Base-by-base conservation (phyloP, 2,888 invertebrate species). In the Drosophila ezoana region DNA sequence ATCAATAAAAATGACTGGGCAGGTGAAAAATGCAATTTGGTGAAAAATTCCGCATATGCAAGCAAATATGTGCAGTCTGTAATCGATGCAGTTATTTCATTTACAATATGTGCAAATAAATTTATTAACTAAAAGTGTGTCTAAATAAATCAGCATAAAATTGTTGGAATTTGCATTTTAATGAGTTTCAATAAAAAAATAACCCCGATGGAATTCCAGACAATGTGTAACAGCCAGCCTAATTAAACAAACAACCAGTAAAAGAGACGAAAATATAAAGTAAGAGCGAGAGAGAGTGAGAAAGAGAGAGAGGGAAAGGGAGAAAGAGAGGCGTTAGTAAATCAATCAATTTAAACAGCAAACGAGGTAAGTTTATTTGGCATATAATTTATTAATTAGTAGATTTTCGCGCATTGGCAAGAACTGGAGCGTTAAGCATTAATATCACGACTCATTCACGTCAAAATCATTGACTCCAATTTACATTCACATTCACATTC, bases 341-440 rank as follows among this genome's bases (percentile, higher is more conserved):
- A 76, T 79, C 72, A 79, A 86, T 79, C 81, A 86, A 82, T 82
- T 82, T 60, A 70, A 65, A 65, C 49, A 48, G 51, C 57, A 64
- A 76, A 57, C 73, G 69, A 76, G 82, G 86, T 88, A 86, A 82
- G 76, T 87, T 83, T 56, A 62, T 67, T 66, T 51, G 53, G 59
- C 48, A 65, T 44, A 62, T 45, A 61, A 72, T 69, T 76, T 67
- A 71, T 76, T 85, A 82, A 82, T 82, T 87, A 87, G 66, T 79
- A 41, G 41, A 37, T 67, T 67, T 49, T 32, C 47, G 37, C 44
- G 38, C 69, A 71, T 78, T 60, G 38, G 41, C 53, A 59, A 47
- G 43, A 77, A 76, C 16, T 71, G 65, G 68, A 71, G 84, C 87
- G 54, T 69, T 48, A 52, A 32, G 38, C 38, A 33, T n/a, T 38